These are phyloP conservation scores for Menidia beryllina DNA, from an alignment of 2,113 vertebrate genomes.

Conservation along the genomic window DNA sequence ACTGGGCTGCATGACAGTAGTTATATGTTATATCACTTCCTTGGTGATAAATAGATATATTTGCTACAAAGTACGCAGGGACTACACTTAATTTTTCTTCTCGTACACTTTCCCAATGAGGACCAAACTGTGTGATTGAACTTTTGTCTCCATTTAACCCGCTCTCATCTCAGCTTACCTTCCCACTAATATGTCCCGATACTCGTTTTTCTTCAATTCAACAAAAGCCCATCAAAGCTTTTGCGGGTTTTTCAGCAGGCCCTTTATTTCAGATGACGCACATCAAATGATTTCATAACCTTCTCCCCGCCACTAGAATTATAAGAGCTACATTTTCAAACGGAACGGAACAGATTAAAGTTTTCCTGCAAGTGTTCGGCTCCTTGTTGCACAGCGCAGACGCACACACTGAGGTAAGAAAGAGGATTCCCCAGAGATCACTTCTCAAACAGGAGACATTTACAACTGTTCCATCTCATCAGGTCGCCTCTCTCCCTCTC, in stretches of 20 bases:
- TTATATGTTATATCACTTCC: background rate
- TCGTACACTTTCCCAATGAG: background rate
- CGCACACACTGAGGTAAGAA: conserved; percentile 30
- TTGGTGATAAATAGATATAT: too few relatives aligned
- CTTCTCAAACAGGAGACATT: conserved; percentile 68
- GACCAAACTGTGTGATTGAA: conserved; percentile 18
- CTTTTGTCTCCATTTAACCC: background rate
- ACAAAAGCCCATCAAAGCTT: conserved; percentile 12
- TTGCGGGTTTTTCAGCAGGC: conserved; percentile 38
- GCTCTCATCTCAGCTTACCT: background rate
- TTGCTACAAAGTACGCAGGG: background rate
- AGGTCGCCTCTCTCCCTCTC: conserved; percentile 19
- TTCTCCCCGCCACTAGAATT: conserved; percentile 59
- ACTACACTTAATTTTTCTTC: conserved; percentile 2
- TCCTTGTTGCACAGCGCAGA: conserved; percentile 15
- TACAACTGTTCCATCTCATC: conserved; percentile 76
- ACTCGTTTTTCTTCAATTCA: background rate
- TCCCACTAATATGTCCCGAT: background rate
- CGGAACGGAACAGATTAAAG: conserved; percentile 62
- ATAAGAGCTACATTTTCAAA: conserved; percentile 59
- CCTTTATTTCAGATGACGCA: conserved; percentile 50
- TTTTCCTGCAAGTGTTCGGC: conserved; percentile 44
- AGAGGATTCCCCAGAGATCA: conserved; percentile 58
- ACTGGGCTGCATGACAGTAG: too few relatives aligned
- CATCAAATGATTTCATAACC: conserved; percentile 51